Percentiles rank a stretch among this genome's conserved stretches.
These are phyloP conservation scores for Chunga burmeisteri DNA, from an alignment of 2,113 vertebrate genomes.

Conservation along the genomic window DNA sequence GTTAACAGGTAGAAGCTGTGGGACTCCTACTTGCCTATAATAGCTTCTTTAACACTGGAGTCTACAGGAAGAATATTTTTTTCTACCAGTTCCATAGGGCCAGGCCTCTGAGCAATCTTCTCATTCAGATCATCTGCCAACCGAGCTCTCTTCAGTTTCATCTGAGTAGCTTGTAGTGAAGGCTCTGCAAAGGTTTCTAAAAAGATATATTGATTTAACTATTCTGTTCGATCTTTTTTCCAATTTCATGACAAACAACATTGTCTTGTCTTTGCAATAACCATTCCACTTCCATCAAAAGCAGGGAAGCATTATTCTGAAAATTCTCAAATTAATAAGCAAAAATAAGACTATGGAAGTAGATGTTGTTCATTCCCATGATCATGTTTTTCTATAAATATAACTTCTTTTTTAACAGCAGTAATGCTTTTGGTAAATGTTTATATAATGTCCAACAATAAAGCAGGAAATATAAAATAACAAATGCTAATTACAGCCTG, in stretches of 20 bases:
- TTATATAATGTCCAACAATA: not conserved
- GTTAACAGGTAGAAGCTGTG: not conserved
- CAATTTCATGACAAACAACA: not conserved
- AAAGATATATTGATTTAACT: not conserved
- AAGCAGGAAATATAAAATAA: not conserved
- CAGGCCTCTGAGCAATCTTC: conserved; percentile 94
- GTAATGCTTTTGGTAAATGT: not conserved
- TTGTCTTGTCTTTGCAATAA: not conserved
- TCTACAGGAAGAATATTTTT: conserved; percentile 97
- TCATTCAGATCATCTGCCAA: conserved; percentile 97
- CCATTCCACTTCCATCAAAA: not conserved
- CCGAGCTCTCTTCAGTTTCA: conserved; percentile 93
- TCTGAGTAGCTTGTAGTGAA: conserved; percentile 95
- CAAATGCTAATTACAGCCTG: not conserved
- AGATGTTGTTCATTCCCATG: not conserved
- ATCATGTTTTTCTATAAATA: not conserved
- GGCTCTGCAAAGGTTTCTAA: conserved; percentile 95
- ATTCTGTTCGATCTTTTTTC: not conserved
- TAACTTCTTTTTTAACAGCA: not conserved
- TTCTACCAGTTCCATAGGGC: conserved; percentile 96
- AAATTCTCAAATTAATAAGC: not conserved
- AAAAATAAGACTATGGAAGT: not conserved
- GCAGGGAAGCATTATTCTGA: not conserved
- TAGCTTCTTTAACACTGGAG: conserved; percentile 92
- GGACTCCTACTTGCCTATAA: conserved; percentile 83